Evolutionary conservation across 2,888 invertebrate species (phyloP), one percentile per base, ranked within the genome.

Genomic region (Carterocephalus palaemon): DNA sequence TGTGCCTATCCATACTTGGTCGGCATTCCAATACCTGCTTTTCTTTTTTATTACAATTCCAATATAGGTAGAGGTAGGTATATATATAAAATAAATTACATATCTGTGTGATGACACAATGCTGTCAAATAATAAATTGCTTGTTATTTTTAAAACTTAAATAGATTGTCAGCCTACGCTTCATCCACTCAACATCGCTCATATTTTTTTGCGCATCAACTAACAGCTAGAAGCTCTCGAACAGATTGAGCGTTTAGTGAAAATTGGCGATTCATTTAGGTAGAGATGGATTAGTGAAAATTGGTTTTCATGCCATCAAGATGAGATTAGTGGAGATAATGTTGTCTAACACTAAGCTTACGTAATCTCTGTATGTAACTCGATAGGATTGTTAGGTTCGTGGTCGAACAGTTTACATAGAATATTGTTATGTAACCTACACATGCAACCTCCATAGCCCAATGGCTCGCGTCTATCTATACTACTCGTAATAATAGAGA

Each of bases 271-370:
- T 29, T n/a, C 36, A 43, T 43, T 43, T 19, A 29, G 26, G 29
- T 34, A n/a, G 31, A 26, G 8, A 33, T 34, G 42, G 36, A 31
- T 43, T 31, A 37, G 22, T 29, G 36, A 22, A 36, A 43, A 43
- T 42, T 31, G 43, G 43, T 43, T 43, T 43, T 31, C 43, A 43
- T 22, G 36, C 22, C 23, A 31, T 43, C 43, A 17, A 37, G 43
- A 43, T 4, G 29, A 16, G 43, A 43, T 43, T 43, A 43, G 15
- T 10, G 29, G 22, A 36, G 15, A 36, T 37, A 23, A 17, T 17
- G 19, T 17, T 43, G 36, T 36, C 43, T 29, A 13, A 37, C 17
- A 23, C 7, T 43, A 43, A 43, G 29, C 43, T 13, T 2, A 12
- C 13, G 29, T 43, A 43, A 43, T 28, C 43, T 15, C 34, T 28